Percentiles rank a stretch among this genome's conserved stretches.
Conservation (phyloP, 2,888 invertebrate genomes). For the Selenia dentaria region DNA sequence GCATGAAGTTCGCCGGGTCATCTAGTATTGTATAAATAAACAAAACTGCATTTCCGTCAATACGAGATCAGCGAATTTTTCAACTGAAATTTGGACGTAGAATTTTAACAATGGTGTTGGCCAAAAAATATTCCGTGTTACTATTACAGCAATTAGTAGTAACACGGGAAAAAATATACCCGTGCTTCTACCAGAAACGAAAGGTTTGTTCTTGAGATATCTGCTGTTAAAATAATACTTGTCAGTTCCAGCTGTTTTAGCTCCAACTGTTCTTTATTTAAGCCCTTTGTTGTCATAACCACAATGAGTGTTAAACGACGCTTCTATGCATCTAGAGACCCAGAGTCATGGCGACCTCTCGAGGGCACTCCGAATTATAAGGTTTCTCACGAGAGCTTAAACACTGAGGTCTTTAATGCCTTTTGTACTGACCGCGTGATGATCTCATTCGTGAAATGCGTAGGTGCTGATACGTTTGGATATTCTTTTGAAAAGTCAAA, state of each 20-base stretch:
- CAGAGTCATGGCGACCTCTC: neutral
- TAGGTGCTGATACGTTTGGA: constrained; percentile 22
- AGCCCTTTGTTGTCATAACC: constrained; percentile 64
- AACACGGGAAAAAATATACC: no score
- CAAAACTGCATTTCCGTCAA: no score
- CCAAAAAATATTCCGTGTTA: no score
- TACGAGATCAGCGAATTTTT: no score
- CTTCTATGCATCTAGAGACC: constrained; percentile 37
- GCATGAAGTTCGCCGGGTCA: no score
- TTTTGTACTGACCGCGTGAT: constrained; percentile 38
- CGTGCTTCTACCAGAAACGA: no score
- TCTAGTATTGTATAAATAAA: no score
- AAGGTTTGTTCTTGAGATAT: no score
- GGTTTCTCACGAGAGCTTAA: constrained; percentile 41
- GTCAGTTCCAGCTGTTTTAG: constrained; percentile 39
- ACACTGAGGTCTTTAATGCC: constrained; percentile 32
- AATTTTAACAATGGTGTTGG: no score
- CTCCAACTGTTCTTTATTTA: constrained; percentile 52
- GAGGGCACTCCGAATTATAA: constrained; percentile 34
- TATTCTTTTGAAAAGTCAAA: constrained; percentile 1
- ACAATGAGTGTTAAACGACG: constrained; percentile 73
- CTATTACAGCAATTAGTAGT: no score
- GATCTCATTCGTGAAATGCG: constrained; percentile 38
- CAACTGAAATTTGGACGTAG: no score
- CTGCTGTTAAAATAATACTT: no score